These are phyloP conservation scores for Neogobius melanostomus DNA, from an alignment of 2,113 vertebrate species.

Conservation along the genomic window DNA sequence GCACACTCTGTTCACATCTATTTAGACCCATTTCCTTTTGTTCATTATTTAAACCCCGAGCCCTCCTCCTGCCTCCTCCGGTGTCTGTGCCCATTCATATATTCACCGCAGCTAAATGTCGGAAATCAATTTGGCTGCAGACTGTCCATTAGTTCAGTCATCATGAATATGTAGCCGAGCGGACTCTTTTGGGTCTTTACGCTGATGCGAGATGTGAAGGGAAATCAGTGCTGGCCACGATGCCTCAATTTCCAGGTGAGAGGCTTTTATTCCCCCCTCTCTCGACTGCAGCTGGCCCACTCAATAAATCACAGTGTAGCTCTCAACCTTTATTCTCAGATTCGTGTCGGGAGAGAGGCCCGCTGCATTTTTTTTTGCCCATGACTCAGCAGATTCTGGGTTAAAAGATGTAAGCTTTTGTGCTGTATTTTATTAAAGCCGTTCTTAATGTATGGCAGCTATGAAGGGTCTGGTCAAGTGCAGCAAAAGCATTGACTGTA, in stretches of 20 bases:
- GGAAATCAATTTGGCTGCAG: conserved; percentile 70
- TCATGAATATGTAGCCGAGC: conserved; percentile 70
- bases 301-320: conserved; percentile 66
- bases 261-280: conserved; percentile 63
- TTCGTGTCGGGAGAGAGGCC: conserved; percentile 32
- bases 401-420: conserved; percentile 14
- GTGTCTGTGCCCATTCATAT: conserved; percentile 65
- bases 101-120: conserved; percentile 70
- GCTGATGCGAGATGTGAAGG: conserved; percentile 63
- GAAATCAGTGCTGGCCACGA: conserved; percentile 54
- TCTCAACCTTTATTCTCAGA: conserved; percentile 46
- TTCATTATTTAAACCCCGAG: conserved; percentile 45
- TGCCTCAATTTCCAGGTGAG: conserved; percentile 65
- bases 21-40: conserved; percentile 11
- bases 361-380: conserved; percentile 44
- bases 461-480: not conserved
- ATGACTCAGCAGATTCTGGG: conserved; percentile 57
- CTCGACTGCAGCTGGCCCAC: conserved; percentile 57
- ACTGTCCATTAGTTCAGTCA: conserved; percentile 70
- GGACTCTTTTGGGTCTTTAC: conserved; percentile 61
- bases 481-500: not conserved
- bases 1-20: not conserved
- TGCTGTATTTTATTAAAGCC: conserved; percentile 15
- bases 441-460: not conserved
- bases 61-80: conserved; percentile 11